Base-by-base conservation (phyloP, 2,113 vertebrate species). In the Elanus axillaris region DNA sequence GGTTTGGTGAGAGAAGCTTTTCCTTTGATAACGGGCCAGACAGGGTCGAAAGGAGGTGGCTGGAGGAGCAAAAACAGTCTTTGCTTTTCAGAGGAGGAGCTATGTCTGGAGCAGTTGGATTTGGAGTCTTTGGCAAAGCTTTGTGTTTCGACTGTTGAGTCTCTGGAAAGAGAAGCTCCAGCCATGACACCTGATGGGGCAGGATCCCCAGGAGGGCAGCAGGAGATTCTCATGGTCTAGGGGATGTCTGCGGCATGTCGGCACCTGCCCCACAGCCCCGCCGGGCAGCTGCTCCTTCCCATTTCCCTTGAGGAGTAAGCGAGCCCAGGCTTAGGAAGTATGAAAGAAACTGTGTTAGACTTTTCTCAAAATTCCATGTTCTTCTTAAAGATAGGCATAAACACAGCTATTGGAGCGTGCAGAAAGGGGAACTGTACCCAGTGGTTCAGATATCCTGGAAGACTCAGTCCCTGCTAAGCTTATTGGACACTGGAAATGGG, bases 1-100 rank as follows among this genome's bases (percentile, higher is more conserved):
- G 11, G 2, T 92, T 94, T 69, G 68, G 50, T 83, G 59, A 67
- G 75, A 90, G 82, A 83, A 93, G 58, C 62, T 92, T 93, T 86
- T 83, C 48, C 83, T 96, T 91, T 96, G 75, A 77, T 91, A 94
- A 69, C 25, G 15, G 72, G 48, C 88, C 82, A 93, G 88, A 86
- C 36, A 34, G 63, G 58, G 53, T 79, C 2, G 0, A 60, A 72
- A 88, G 62, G 93, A 94, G 74, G 50, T 52, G 71, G 43, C 88
- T 67, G 76, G 66, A 89, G 60, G 42, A 81, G 76, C 48, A 72
- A 71, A n/a, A 87, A 17, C 34, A 75, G 43, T 10, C 83, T 62
- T 62, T 63, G 47, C 89, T 89, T 84, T 95, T 43, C 83, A 50
- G 60, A 92, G 83, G 63, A 88, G 83, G 47, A 89, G 86, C 80